Percentiles rank a stretch among this genome's conserved stretches.
phyloP scores from a whole-genome alignment of 2,888 invertebrate species.

The Galeruca laticollis region DNA sequence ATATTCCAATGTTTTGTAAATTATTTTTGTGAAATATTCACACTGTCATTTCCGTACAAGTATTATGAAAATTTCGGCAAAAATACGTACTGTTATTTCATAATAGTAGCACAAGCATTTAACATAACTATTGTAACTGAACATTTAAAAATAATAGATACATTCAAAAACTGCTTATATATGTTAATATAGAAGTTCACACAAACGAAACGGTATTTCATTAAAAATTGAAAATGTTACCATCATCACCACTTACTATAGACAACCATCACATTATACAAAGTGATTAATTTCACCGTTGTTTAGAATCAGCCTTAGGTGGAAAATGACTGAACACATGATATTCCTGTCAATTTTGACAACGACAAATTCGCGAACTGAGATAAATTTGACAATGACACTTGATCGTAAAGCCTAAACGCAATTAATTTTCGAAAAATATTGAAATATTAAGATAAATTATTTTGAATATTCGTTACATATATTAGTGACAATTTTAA shows the following conservation, averaged over 20 bases:
- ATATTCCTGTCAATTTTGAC: too few relatives aligned
- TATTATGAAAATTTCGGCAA: slow-evolving; percentile 29
- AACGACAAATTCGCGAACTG: too few relatives aligned
- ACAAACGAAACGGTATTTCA: slow-evolving; percentile 44
- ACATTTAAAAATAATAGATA: slow-evolving; percentile 47
- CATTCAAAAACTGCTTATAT: slow-evolving; percentile 53
- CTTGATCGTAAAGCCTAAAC: too few relatives aligned
- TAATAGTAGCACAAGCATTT: slow-evolving; percentile 48
- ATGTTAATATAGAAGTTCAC: slow-evolving; percentile 52
- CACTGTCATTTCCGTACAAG: neutral
- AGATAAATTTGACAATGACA: too few relatives aligned
- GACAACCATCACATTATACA: neutral
- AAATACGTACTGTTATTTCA: slow-evolving; percentile 45
- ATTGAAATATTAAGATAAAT: too few relatives aligned
- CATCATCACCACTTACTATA: slow-evolving; percentile 36
- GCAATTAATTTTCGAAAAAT: too few relatives aligned
- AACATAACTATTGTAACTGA: slow-evolving; percentile 49
- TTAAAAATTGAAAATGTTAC: slow-evolving; percentile 45
- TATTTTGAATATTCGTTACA: too few relatives aligned
- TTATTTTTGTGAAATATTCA: neutral
- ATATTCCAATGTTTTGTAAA: neutral
- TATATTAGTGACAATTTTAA: too few relatives aligned
- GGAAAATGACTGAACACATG: too few relatives aligned
- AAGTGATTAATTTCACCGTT: neutral
- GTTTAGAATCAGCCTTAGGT: too few relatives aligned